These are phyloP conservation scores for Limonius californicus DNA, from an alignment of 1,140 invertebrate genomes.

Conservation along the genomic window DNA sequence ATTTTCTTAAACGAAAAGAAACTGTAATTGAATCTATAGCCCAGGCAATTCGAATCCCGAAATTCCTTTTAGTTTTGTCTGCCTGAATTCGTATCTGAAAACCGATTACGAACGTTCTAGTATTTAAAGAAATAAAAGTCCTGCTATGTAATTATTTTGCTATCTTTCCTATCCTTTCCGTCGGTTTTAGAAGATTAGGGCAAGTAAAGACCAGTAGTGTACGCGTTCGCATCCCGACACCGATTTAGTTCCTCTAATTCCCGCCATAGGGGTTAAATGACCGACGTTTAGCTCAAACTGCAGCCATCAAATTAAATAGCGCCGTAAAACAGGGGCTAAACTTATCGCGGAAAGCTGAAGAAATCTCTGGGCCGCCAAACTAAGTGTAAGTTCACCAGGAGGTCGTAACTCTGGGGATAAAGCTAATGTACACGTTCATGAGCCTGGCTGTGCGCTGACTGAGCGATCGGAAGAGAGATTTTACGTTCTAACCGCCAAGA, in stretches of 20 bases:
- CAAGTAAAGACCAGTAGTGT: slow-evolving; percentile 27
- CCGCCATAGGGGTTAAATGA: slow-evolving; percentile 32
- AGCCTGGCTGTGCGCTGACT: slow-evolving; percentile 24
- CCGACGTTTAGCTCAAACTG: slow-evolving; percentile 30
- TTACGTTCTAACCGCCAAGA: slow-evolving; percentile 12
- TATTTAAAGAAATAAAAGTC: not conserved
- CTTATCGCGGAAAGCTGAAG: slow-evolving; percentile 17
- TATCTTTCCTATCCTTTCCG: slow-evolving; percentile 16
- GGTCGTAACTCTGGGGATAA: slow-evolving; percentile 31
- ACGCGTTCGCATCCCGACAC: slow-evolving; percentile 28
- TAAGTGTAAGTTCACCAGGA: slow-evolving; percentile 28
- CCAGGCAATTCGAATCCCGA: too few relatives aligned
- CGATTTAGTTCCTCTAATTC: slow-evolving; percentile 32
- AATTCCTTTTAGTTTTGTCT: too few relatives aligned
- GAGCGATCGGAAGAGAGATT: slow-evolving; percentile 22
- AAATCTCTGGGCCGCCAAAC: slow-evolving; percentile 26
- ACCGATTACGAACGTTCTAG: too few relatives aligned
- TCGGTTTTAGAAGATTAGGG: slow-evolving; percentile 27
- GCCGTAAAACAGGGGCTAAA: slow-evolving; percentile 18
- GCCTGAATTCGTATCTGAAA: not conserved
- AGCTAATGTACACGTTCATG: slow-evolving; percentile 29
- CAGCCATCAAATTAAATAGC: slow-evolving; percentile 26
- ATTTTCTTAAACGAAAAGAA: too few relatives aligned
- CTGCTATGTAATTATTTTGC: slow-evolving; percentile 4
- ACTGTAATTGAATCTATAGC: too few relatives aligned